Base-by-base conservation (phyloP, 2,113 vertebrate species). In the Otis tarda region DNA sequence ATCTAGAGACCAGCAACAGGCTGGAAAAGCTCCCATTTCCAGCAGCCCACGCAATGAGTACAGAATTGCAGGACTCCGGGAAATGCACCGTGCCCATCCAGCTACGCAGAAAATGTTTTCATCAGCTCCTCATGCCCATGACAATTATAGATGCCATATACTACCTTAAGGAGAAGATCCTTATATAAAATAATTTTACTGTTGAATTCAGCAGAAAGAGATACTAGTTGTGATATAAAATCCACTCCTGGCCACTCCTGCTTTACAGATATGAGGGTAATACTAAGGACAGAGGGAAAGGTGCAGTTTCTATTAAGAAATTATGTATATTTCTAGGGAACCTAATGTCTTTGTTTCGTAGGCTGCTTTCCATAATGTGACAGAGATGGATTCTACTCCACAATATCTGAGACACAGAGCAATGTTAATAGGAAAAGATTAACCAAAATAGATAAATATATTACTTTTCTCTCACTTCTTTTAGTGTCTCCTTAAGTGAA, bases 321-420 rank as follows among this genome's bases (percentile, higher is more conserved):
- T 14, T 33, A 3, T 7, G 10, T n/a, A 25, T 7, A 4, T 60
- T 89, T 81, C 6, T 52, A 87, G 39, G 14, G 4, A 68, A 47
- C 3, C 2, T 10, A 59, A 7, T 2, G 33, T 27, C 4, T 76
- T 35, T 64, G 4, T 18, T 76, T 75, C 45, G 8, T 45, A 73
- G 25, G 2, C 3, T 79, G 7, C 3, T 61, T 61, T 79, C n/a
- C 25, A 35, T 20, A 56, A 3, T 45, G 12, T 35, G 59, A 47
- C 6, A 37, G 11, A 61, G 47, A 22, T 85, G 7, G 12, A 43
- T 84, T 71, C 39, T 64, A 30, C 3, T 45, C 13, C 19, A 20
- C 6, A 12, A 3, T 21, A 20, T n/a, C 28, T 65, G 21, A 73
- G 15, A 60, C 5, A n/a, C 5, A 25, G 16, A 3, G 4, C 1